These are phyloP conservation scores for Phalacrocorax pelagicus DNA, from an alignment of 2,113 vertebrate species.

Conservation along the genomic window DNA sequence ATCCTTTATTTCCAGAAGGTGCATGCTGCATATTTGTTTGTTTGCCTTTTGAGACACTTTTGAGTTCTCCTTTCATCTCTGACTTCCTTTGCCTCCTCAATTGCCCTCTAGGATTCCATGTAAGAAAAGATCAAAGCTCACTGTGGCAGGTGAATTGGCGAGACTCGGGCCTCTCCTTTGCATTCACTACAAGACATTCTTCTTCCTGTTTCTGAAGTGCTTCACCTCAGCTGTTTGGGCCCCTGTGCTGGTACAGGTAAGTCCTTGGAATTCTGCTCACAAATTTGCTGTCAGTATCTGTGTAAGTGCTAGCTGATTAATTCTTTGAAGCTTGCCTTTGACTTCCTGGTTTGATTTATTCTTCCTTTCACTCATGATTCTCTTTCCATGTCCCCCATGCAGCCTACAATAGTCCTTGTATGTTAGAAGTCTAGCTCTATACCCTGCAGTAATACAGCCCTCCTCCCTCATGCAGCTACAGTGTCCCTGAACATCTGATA, in stretches of 20 bases:
- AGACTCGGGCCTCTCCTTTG: constrained; percentile 74
- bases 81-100: background rate
- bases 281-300: background rate
- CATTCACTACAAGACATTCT: constrained; percentile 76
- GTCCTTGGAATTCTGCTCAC: background rate
- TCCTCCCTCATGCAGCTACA: background rate
- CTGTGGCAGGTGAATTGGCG: constrained; percentile 73
- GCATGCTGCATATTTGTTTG: background rate
- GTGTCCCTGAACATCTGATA: background rate
- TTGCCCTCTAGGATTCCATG: constrained; percentile 16
- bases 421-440: background rate
- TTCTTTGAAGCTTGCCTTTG: background rate
- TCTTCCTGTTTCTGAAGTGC: constrained; percentile 77
- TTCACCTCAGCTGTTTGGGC: constrained; percentile 37
- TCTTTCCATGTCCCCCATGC: too few relatives aligned
- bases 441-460: background rate
- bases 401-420: background rate
- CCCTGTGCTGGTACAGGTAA: constrained; percentile 81
- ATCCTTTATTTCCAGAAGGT: background rate
- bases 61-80: background rate
- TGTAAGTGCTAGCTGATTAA: background rate
- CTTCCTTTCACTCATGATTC: background rate
- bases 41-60: background rate
- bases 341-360: background rate
- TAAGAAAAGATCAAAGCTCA: constrained; percentile 30